These are phyloP conservation scores for Acromyrmex heyeri DNA, from an alignment of 1,140 invertebrate species.

Conservation along the genomic window DNA sequence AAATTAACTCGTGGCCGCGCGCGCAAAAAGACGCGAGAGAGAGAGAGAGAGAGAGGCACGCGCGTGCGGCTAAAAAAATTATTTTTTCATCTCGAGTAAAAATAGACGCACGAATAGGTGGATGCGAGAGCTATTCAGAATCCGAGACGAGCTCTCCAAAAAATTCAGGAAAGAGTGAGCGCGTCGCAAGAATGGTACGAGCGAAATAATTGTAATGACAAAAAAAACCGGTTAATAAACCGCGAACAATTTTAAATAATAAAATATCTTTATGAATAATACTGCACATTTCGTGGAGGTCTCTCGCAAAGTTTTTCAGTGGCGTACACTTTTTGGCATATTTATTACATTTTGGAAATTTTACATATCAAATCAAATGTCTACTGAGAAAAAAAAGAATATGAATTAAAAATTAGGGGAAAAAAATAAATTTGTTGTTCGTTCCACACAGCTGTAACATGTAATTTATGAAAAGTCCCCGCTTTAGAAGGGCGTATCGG, in stretches of 20 bases:
- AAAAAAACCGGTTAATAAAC: conserved; percentile 39
- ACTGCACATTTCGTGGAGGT: neutral
- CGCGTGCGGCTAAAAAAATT: conserved; percentile 47
- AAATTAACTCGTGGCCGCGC: conserved; percentile 52
- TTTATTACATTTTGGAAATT: neutral
- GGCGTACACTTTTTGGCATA: neutral
- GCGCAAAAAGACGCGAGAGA: conserved; percentile 44
- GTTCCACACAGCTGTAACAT: no score
- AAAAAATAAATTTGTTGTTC: neutral
- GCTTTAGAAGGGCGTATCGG: neutral
- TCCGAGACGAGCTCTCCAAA: conserved; percentile 49
- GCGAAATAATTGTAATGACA: conserved; percentile 36
- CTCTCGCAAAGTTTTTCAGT: neutral
- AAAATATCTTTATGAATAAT: conserved; percentile 38
- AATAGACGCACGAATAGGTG: conserved; percentile 47
- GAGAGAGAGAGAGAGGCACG: neutral
- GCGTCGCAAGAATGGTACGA: conserved; percentile 18
- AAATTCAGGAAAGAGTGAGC: conserved; percentile 46
- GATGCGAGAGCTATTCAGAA: conserved; percentile 48
- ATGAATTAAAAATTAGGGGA: neutral
- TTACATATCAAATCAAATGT: neutral
- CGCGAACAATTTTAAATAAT: conserved; percentile 28
- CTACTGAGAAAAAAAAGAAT: neutral
- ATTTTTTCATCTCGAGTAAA: conserved; percentile 64
- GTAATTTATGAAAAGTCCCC: neutral